Percentiles rank a stretch among this genome's conserved stretches.
Conservation (phyloP, 1,140 invertebrate genomes). For the Aphelenchoides besseyi region DNA sequence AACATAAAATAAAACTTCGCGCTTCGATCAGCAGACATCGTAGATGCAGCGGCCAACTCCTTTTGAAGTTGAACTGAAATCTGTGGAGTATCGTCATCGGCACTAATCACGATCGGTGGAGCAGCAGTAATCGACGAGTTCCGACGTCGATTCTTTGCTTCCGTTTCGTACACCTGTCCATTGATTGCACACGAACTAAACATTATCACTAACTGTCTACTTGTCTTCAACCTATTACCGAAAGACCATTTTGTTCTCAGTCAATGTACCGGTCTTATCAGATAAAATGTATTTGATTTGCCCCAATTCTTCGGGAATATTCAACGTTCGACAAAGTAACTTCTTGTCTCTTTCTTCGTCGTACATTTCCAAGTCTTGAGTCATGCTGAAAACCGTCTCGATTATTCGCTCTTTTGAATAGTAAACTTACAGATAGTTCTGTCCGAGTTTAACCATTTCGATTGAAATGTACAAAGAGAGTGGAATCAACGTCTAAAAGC, state of each 20-base stretch:
- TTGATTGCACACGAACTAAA: not conserved
- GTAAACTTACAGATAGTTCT: slow-evolving; percentile 71
- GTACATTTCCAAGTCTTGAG: slow-evolving; percentile 78
- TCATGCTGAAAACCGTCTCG: slow-evolving; percentile 17
- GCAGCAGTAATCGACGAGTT: not conserved
- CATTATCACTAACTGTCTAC: not conserved
- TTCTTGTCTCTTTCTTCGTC: slow-evolving; percentile 76
- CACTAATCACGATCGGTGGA: not conserved
- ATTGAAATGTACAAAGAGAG: slow-evolving; percentile 92
- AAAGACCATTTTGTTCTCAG: slow-evolving; percentile 96
- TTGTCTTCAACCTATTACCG: slow-evolving; percentile 22
- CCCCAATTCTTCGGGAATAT: slow-evolving; percentile 93
- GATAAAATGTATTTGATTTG: slow-evolving; percentile 90
- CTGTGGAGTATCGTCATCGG: not conserved
- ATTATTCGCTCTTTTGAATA: no score
- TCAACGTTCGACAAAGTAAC: slow-evolving; percentile 75
- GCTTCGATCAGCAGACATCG: slow-evolving; percentile 64
- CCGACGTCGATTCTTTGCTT: not conserved
- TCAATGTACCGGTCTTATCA: slow-evolving; percentile 94
- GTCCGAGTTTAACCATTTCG: slow-evolving; percentile 90
- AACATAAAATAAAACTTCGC: slow-evolving; percentile 78
- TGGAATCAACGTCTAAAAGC: slow-evolving; percentile 83
- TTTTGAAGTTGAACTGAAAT: slow-evolving; percentile 5
- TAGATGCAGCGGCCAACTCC: not conserved
- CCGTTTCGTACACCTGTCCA: not conserved